Percentiles rank a stretch among this genome's conserved stretches.
phyloP scores from a whole-genome alignment of 2,888 invertebrate species.

The Protodeltote pygarga region DNA sequence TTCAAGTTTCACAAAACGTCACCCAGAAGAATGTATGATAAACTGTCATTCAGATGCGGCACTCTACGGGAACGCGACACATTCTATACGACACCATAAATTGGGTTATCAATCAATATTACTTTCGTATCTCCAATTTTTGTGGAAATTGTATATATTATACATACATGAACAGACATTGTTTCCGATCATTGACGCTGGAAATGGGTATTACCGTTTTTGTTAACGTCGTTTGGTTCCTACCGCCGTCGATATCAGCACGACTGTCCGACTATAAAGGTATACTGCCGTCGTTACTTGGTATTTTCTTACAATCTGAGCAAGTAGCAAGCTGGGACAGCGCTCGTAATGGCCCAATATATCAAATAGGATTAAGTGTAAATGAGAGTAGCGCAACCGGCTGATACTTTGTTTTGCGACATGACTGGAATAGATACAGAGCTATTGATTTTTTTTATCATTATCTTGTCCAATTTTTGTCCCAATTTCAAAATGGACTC shows the following conservation, averaged over 20 bases:
- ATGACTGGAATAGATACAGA: slow-evolving; percentile 69
- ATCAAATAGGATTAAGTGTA: slow-evolving; percentile 84
- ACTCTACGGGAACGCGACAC: slow-evolving; percentile 43
- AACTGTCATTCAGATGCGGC: slow-evolving; percentile 57
- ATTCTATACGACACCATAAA: slow-evolving; percentile 59
- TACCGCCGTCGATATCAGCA: slow-evolving; percentile 42
- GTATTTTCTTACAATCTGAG: slow-evolving; percentile 78
- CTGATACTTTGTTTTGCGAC: slow-evolving; percentile 74
- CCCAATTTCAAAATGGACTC: slow-evolving; percentile 3
- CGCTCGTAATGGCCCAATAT: slow-evolving; percentile 82
- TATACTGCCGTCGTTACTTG: slow-evolving; percentile 52
- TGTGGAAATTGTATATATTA: slow-evolving; percentile 57
- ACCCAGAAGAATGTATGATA: slow-evolving; percentile 60
- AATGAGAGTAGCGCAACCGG: slow-evolving; percentile 76
- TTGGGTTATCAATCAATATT: slow-evolving; percentile 74
- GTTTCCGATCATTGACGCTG: slow-evolving; percentile 48
- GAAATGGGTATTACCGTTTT: slow-evolving; percentile 45
- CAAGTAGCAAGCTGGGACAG: slow-evolving; percentile 71
- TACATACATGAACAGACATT: slow-evolving; percentile 50
- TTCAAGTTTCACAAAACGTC: slow-evolving; percentile 56
- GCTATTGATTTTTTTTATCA: slow-evolving; percentile 60
- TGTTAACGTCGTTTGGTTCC: slow-evolving; percentile 32
- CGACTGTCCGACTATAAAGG: slow-evolving; percentile 61
- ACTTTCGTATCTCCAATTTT: slow-evolving; percentile 63
- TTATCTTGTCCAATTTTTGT: slow-evolving; percentile 24